These are phyloP conservation scores for Poicephalus meyeri DNA, from an alignment of 2,113 vertebrate genomes.

Conservation along the genomic window DNA sequence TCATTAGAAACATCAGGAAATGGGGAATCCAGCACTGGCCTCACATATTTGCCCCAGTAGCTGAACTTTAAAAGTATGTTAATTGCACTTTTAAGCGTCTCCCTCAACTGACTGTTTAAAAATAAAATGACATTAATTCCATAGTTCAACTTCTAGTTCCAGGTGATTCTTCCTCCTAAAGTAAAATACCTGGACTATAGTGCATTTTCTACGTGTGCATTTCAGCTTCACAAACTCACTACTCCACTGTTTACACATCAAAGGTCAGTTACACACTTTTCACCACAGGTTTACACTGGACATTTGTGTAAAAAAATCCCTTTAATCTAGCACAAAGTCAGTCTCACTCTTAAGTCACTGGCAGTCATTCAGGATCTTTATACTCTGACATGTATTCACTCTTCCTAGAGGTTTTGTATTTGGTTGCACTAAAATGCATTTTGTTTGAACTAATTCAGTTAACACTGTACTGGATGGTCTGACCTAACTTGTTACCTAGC, in stretches of 20 bases:
- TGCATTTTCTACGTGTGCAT: neutral
- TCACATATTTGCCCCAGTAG: neutral
- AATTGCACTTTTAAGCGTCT: neutral
- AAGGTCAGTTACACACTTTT: neutral
- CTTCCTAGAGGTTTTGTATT: neutral
- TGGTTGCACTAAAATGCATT: neutral
- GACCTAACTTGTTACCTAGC: neutral
- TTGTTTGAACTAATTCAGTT: neutral
- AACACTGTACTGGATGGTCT: neutral
- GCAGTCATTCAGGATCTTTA: neutral
- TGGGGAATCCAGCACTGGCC: neutral
- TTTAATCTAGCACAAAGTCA: neutral
- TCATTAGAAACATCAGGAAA: neutral
- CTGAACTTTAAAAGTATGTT: neutral
- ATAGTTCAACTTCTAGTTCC: neutral
- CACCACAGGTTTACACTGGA: neutral
- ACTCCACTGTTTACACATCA: neutral
- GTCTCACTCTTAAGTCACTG: neutral
- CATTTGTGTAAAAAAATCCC: accelerated
- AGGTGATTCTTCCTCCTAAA: neutral
- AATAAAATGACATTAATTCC: neutral
- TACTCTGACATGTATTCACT: neutral
- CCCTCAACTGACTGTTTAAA: neutral
- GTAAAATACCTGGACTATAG: neutral
- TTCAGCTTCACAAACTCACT: neutral